Evolutionary conservation across 2,113 vertebrate species (phyloP).

Genomic region (Notothenia coriiceps): DNA sequence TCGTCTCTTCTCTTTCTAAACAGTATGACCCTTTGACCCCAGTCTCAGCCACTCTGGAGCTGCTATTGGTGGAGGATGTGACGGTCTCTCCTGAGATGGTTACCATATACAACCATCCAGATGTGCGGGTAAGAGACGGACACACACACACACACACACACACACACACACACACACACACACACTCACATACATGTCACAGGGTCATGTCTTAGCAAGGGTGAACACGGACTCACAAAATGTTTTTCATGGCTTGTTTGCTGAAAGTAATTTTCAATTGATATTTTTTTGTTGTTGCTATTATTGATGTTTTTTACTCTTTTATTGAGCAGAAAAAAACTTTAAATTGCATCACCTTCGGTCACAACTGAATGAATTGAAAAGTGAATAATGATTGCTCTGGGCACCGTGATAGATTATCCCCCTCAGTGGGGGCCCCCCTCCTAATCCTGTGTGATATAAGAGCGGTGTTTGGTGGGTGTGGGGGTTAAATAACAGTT

Average conservation of each 20-base stretch:
- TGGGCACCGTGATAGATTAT: neutral
- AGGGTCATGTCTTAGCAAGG: neutral
- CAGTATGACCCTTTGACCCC: constrained; percentile 86
- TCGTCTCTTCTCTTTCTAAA: constrained; percentile 16
- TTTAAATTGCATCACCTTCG: neutral
- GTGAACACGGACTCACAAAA: neutral
- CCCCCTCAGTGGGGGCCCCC: constrained; percentile 15
- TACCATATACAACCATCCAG: constrained; percentile 94
- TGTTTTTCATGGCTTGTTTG: constrained; percentile 3
- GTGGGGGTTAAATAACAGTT: constrained; percentile 46
- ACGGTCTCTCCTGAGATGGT: constrained; percentile 86
- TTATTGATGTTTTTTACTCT: neutral
- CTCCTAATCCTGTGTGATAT: constrained; percentile 39
- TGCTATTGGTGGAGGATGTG: constrained; percentile 95
- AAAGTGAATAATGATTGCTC: neutral
- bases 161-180: neutral
- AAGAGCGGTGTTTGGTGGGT: constrained; percentile 16
- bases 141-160: neutral
- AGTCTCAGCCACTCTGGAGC: constrained; percentile 89
- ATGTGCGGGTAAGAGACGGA: constrained; percentile 83
- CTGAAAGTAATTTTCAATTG: neutral
- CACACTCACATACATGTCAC: neutral
- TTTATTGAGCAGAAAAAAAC: neutral
- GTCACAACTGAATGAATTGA: constrained; percentile 10
- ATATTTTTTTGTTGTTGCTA: neutral